Percentiles rank a stretch among this genome's conserved stretches.
Conservation (phyloP, 2,888 invertebrate species). For the Eupithecia pulchellata region DNA sequence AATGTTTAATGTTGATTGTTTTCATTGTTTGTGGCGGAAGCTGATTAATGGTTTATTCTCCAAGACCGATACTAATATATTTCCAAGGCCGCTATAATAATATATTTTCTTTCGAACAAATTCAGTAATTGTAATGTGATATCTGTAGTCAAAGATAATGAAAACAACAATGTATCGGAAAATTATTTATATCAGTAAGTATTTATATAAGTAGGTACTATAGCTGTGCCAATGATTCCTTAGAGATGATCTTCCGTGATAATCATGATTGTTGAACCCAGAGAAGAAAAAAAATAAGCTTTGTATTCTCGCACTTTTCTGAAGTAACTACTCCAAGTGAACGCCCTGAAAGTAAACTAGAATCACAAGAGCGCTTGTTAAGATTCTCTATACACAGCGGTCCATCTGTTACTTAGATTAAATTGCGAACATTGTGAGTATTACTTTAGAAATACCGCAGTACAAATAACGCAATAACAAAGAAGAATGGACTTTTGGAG, state of each 20-base stretch:
- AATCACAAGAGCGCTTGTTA: slow-evolving; percentile 14
- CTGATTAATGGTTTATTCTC: slow-evolving; percentile 6
- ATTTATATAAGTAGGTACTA: no score
- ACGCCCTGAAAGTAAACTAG: not conserved
- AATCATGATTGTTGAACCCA: no score
- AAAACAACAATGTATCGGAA: no score
- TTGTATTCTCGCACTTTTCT: not conserved
- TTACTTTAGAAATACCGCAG: slow-evolving; percentile 21
- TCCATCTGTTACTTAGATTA: slow-evolving; percentile 24
- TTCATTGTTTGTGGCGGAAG: slow-evolving; percentile 12
- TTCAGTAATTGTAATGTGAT: no score
- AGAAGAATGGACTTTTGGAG: slow-evolving; percentile 53
- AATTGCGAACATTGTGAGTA: slow-evolving; percentile 20
- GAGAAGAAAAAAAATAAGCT: no score
- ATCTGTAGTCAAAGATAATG: no score
- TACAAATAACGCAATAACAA: slow-evolving; percentile 58
- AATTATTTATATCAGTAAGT: no score
- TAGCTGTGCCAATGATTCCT: no score
- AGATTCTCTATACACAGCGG: slow-evolving; percentile 16
- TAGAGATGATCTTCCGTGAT: no score
- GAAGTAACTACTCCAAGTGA: not conserved
- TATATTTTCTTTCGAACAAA: not conserved
- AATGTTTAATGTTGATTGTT: slow-evolving; percentile 17
- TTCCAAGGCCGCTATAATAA: not conserved
- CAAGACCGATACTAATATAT: no score